These are phyloP conservation scores for Arremon brunneinucha DNA, from an alignment of 2,797 vertebrate species.

Conservation along the genomic window DNA sequence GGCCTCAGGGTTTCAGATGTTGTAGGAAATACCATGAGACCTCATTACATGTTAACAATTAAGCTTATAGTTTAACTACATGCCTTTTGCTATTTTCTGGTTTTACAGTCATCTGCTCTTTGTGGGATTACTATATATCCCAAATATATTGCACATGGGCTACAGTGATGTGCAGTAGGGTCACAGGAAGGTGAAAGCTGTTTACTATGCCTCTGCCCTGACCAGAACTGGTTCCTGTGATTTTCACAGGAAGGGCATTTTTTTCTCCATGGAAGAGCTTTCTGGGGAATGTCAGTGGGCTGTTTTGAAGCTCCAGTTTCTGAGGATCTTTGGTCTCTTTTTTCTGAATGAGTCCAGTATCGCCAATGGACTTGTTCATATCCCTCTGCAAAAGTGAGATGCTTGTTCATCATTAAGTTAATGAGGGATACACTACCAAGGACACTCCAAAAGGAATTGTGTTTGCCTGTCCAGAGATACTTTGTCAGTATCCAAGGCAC, in stretches of 20 bases:
- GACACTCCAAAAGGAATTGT: background rate
- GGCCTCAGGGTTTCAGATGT: background rate
- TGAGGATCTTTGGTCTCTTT: background rate
- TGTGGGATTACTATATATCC: background rate
- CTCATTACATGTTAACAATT: background rate
- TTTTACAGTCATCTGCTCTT: conserved; percentile 14
- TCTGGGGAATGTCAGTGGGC: background rate
- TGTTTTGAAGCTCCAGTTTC: background rate
- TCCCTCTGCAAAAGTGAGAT: background rate
- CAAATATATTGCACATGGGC: conserved; percentile 15
- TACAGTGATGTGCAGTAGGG: background rate
- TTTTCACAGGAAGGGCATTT: background rate
- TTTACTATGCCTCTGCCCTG: background rate
- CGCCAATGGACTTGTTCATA: background rate
- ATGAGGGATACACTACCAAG: background rate
- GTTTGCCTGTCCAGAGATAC: background rate
- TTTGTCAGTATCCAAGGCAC: background rate
- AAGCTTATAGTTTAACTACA: background rate
- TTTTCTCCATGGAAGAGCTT: background rate
- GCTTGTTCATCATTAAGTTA: background rate
- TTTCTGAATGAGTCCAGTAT: background rate
- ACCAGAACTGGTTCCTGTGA: conserved; percentile 10
- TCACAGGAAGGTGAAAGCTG: conserved; percentile 39
- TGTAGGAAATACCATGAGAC: conserved; percentile 18
- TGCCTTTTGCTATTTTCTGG: conserved; percentile 10